Base-by-base conservation (phyloP, 2,797 vertebrate genomes). In the Salmo trutta region DNA sequence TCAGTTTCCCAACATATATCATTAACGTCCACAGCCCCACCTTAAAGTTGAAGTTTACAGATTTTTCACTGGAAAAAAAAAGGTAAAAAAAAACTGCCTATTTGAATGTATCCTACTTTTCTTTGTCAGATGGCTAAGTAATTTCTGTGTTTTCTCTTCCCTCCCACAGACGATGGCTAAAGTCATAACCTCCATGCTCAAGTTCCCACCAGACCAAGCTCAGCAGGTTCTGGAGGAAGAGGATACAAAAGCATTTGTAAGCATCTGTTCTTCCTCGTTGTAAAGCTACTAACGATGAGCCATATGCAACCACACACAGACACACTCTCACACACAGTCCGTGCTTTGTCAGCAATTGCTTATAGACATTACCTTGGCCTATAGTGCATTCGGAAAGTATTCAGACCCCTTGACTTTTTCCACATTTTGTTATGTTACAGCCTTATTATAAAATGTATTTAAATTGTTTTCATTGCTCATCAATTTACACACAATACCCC, bases 201-300 rank as follows among this genome's bases (percentile, higher is more conserved):
- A 96, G 93, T 99, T 99, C 88, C 94, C 98, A 87, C 93, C 95
- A 75, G 98, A 99, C 76, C 96, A 98, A 90, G 91, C 95, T 29
- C 95, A 99, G 91, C 98, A 96, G 85, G 97, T 99, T 91, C 89
- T 99, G 84, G 98, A 99, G 81, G 95, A 95, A 86, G 98, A 99
- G 94, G 96, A 99, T 83, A 89, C 96, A 16, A 95, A 95, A 86
- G 75, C 93, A 3, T 47, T 92, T 93, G 98, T 99, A 94, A 95
- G 95, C 74, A 75, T 82, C 29, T 7, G 4, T 75, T 81, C 36
- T 24, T 71, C 19, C 59, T 62, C 6, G 10, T 31, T 27, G 21
- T 64, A 64, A 41, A n/a, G 2, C 68, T 14, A 47, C 31, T 47
- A 21, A 70, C 3, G n/a, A 41, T 3, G 36, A n/a, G 36, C 67